Conservation (phyloP, 1,140 invertebrate species). For the Muscidifurax raptorellus region DNA sequence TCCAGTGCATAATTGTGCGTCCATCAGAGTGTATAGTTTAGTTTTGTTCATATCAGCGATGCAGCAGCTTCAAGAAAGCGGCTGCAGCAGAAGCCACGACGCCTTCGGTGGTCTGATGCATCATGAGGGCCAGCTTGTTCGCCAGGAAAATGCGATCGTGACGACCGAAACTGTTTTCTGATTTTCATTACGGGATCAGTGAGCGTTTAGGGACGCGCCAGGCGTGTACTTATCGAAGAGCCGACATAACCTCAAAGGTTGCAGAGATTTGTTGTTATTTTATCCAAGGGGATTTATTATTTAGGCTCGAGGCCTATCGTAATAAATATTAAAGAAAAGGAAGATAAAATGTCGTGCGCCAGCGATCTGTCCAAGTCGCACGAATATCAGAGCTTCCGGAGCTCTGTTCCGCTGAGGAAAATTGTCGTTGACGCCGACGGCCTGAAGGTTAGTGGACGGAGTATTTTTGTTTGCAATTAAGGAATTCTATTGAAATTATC, state of each 20-base stretch:
- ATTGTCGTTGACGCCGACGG: slow-evolving; percentile 88
- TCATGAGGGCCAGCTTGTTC: neutral
- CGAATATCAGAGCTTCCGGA: slow-evolving; percentile 91
- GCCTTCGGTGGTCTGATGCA: neutral
- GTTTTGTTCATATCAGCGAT: neutral
- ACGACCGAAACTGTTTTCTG: neutral
- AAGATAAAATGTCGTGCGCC: slow-evolving; percentile 77
- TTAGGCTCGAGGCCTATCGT: neutral
- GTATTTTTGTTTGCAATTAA: slow-evolving; percentile 18
- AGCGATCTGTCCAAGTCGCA: slow-evolving; percentile 85
- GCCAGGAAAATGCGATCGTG: neutral
- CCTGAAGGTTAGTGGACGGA: slow-evolving; percentile 78
- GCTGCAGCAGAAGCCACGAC: neutral
- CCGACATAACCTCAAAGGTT: neutral
- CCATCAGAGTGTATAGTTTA: neutral
- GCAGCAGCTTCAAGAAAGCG: neutral
- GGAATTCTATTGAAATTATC: neutral
- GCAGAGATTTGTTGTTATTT: neutral
- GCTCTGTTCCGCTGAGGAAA: slow-evolving; percentile 87
- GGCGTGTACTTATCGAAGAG: too few relatives aligned
- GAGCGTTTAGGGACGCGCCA: too few relatives aligned
- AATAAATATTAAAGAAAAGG: neutral
- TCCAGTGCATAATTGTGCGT: neutral
- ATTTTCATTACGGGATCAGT: too few relatives aligned
- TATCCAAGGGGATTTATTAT: neutral